Evolutionary conservation across 2,113 vertebrate genomes (phyloP).

Genomic region (Tyrannus savana): DNA sequence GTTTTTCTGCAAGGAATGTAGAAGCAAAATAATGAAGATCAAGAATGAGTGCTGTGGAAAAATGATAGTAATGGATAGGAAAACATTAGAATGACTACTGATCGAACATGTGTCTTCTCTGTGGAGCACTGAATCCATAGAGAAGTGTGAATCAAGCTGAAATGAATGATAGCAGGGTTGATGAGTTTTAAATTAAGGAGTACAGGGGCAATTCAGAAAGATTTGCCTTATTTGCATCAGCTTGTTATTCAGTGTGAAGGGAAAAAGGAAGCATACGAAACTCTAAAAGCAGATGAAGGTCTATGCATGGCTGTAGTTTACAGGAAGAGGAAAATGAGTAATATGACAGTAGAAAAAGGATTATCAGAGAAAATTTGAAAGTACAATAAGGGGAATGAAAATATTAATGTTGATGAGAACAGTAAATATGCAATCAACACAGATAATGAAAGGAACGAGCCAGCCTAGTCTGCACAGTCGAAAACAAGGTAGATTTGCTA

Average conservation of each 20-base stretch:
- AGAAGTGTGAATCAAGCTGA: background rate
- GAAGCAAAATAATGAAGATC: background rate
- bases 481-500: background rate
- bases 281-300: background rate
- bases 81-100: background rate
- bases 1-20: background rate
- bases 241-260: background rate
- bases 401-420: conserved; percentile 24
- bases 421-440: conserved; percentile 8
- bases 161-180: background rate
- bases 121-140: background rate
- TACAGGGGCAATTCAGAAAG: background rate
- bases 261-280: background rate
- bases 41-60: background rate
- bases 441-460: background rate
- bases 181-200: conserved; percentile 6
- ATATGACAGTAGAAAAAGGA: background rate
- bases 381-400: conserved; percentile 24
- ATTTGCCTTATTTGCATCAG: background rate
- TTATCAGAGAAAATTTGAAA: conserved; percentile 27
- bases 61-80: background rate
- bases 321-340: background rate
- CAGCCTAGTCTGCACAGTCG: background rate
- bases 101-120: background rate
- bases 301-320: background rate